A percentile compares a stretch with the other conserved stretches of the same genome.
These are phyloP conservation scores for Euphydryas editha DNA, from an alignment of 2,888 invertebrate genomes.

Conservation along the genomic window DNA sequence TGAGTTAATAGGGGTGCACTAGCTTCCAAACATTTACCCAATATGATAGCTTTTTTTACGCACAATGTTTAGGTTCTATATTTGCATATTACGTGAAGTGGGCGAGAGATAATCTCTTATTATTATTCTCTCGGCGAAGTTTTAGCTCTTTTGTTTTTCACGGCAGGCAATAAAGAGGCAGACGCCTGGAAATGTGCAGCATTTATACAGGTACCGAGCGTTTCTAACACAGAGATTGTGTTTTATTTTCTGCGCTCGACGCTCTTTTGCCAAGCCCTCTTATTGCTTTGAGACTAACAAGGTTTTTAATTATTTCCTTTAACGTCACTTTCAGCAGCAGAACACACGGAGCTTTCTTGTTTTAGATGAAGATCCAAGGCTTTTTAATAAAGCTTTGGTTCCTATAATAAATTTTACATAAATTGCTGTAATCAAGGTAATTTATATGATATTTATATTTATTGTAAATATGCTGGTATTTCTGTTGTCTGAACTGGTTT, in stretches of 20 bases:
- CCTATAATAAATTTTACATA: slow-evolving; percentile 20
- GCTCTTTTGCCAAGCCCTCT: slow-evolving; percentile 71
- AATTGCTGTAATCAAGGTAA: neutral
- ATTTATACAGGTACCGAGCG: slow-evolving; percentile 71
- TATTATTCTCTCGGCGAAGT: slow-evolving; percentile 69
- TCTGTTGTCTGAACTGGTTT: no score
- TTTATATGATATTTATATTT: neutral
- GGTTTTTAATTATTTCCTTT: slow-evolving; percentile 83
- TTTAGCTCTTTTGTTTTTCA: slow-evolving; percentile 76
- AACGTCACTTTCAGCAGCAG: slow-evolving; percentile 69
- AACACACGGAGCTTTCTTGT: slow-evolving; percentile 36
- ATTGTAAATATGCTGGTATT: no score
- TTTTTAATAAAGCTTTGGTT: slow-evolving; percentile 24
- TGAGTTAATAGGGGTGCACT: slow-evolving; percentile 26
- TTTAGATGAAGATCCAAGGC: slow-evolving; percentile 30
- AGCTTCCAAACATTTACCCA: slow-evolving; percentile 18
- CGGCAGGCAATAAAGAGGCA: slow-evolving; percentile 76
- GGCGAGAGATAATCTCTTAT: slow-evolving; percentile 68
- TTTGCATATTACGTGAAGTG: slow-evolving; percentile 42
- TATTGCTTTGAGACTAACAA: slow-evolving; percentile 78
- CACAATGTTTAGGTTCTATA: slow-evolving; percentile 18
- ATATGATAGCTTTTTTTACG: slow-evolving; percentile 6
- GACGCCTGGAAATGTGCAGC: slow-evolving; percentile 76
- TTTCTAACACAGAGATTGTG: slow-evolving; percentile 53
- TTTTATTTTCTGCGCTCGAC: slow-evolving; percentile 71